Conservation (phyloP, 2,797 vertebrate species). For the Atherinosoma microstoma region DNA sequence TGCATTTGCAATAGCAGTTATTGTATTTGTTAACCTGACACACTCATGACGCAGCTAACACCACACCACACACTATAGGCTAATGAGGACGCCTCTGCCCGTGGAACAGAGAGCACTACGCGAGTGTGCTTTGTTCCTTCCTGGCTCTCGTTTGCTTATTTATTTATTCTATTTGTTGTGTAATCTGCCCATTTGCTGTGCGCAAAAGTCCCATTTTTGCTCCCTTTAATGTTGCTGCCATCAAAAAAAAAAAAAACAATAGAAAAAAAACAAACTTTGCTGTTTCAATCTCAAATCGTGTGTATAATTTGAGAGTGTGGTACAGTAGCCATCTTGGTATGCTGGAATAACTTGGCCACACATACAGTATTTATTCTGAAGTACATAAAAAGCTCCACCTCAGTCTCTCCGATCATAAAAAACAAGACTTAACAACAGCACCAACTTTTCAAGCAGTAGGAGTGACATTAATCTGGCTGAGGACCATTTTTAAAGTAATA, state of each 20-base stretch:
- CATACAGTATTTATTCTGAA: conserved; percentile 19
- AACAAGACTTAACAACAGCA: conserved; percentile 10
- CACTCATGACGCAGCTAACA: conserved; percentile 29
- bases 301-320: conserved; percentile 35
- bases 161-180: conserved; percentile 51
- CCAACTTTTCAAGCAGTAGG: conserved; percentile 12
- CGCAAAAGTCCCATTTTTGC: conserved; percentile 34
- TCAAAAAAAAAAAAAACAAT: neutral
- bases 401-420: neutral
- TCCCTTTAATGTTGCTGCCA: conserved; percentile 60
- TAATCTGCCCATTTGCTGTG: conserved; percentile 47
- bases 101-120: neutral
- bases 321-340: conserved; percentile 14
- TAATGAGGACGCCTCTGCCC: conserved; percentile 12
- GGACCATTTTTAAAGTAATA: neutral
- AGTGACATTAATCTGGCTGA: conserved; percentile 33
- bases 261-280: neutral
- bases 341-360: conserved; percentile 27
- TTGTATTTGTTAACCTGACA: conserved; percentile 32
- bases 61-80: conserved; percentile 34
- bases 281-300: conserved; percentile 20
- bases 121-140: conserved; percentile 36
- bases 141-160: conserved; percentile 25
- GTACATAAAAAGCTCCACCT: conserved; percentile 3
- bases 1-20: conserved; percentile 41